Evolutionary conservation across 2,888 invertebrate genomes (phyloP).

Genomic region (Folsomia manolachei): DNA sequence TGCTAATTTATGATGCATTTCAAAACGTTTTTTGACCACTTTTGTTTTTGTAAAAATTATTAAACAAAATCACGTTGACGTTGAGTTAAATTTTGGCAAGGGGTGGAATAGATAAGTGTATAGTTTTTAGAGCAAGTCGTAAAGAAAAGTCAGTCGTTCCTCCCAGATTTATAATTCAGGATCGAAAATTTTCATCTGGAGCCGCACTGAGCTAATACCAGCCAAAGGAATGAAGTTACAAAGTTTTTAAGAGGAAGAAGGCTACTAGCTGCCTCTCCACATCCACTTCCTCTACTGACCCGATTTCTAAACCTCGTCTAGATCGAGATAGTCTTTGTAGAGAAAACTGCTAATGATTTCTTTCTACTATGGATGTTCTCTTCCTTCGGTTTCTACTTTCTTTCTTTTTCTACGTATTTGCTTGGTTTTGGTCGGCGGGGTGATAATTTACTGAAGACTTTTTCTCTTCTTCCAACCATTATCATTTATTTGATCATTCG

Average conservation of each 20-base stretch:
- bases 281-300: slow-evolving; percentile 11
- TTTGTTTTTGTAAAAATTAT: too few species aligned
- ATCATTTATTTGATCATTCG: slow-evolving; percentile 19
- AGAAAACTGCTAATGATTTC: slow-evolving; percentile 16
- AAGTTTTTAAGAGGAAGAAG: too few species aligned
- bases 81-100: too few species aligned
- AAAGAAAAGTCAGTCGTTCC: not conserved
- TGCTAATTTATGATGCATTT: too few species aligned
- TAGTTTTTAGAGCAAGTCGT: too few species aligned
- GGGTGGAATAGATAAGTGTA: too few species aligned
- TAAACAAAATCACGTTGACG: too few species aligned
- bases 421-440: not conserved
- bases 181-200: not conserved
- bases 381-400: slow-evolving; percentile 5
- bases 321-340: not conserved
- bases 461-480: slow-evolving; percentile 14
- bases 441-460: slow-evolving; percentile 17
- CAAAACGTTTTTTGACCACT: too few species aligned
- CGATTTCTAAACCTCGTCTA: not conserved
- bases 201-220: not conserved
- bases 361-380: slow-evolving; percentile 8
- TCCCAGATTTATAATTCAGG: slow-evolving; percentile 5
- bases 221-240: too few species aligned
- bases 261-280: too few species aligned
- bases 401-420: slow-evolving; percentile 1